These are phyloP conservation scores for Bombus turneri DNA, from an alignment of 1,140 invertebrate genomes.

Conservation along the genomic window DNA sequence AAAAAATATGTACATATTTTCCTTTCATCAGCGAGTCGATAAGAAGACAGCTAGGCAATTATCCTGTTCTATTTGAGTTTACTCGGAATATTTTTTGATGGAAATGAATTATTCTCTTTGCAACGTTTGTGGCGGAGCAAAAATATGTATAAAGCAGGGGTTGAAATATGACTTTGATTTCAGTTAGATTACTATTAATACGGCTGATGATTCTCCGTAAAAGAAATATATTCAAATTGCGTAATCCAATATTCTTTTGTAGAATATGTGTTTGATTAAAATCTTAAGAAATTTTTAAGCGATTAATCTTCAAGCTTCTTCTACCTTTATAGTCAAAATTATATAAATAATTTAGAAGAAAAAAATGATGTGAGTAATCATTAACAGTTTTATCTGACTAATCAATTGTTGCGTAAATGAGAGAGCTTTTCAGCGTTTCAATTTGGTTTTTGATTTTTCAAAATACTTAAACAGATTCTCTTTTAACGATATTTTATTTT, in stretches of 20 bases:
- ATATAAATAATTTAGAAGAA: background rate
- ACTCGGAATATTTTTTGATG: background rate
- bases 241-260: background rate
- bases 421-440: background rate
- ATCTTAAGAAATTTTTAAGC: background rate
- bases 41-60: background rate
- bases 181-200: background rate
- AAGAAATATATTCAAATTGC: background rate
- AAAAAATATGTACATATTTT: background rate
- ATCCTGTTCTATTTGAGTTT: background rate
- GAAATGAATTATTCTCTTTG: background rate
- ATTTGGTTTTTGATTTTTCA: background rate
- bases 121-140: background rate
- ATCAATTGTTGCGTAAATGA: background rate
- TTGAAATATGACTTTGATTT: slow-evolving; percentile 7
- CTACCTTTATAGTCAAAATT: background rate
- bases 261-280: background rate
- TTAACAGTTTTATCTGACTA: background rate
- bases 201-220: background rate
- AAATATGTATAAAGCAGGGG: slow-evolving; percentile 12
- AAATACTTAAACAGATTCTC: background rate
- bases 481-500: background rate
- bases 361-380: background rate
- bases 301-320: background rate
- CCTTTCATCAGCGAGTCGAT: background rate